phyloP scores from a whole-genome alignment of 2,113 vertebrate species.

The Ammodytes marinus region DNA sequence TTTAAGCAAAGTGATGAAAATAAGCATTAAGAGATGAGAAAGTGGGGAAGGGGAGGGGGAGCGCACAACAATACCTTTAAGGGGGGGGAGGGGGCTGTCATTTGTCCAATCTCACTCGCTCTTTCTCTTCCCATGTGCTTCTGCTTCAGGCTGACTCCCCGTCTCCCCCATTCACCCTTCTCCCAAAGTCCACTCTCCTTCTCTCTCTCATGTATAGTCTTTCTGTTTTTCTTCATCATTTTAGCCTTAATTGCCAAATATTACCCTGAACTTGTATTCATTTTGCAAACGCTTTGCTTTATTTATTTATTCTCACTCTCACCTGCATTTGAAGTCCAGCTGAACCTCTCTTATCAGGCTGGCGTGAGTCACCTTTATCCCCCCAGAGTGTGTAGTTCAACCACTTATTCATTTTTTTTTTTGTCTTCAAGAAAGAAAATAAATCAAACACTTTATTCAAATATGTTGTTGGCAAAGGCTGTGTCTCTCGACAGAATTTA shows the following conservation, averaged over 20 bases:
- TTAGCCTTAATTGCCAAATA: slow-evolving; percentile 60
- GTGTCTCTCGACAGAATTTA: slow-evolving; percentile 4
- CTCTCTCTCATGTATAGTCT: slow-evolving; percentile 29
- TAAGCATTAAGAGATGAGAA: slow-evolving; percentile 99
- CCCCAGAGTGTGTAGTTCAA: slow-evolving; percentile 24
- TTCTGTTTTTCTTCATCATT: slow-evolving; percentile 47
- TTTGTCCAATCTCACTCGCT: slow-evolving; percentile 72
- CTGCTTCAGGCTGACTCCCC: slow-evolving; percentile 33
- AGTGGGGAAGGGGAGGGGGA: slow-evolving; percentile 84
- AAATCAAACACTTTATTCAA: slow-evolving; percentile 22
- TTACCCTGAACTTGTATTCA: slow-evolving; percentile 54
- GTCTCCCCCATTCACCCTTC: slow-evolving; percentile 6
- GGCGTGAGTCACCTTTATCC: slow-evolving; percentile 26
- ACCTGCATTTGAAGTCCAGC: slow-evolving; percentile 30
- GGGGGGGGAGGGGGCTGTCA: slow-evolving; percentile 69
- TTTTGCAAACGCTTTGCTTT: slow-evolving; percentile 40
- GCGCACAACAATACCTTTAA: slow-evolving; percentile 61
- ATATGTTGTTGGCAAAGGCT: neutral
- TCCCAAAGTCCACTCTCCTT: slow-evolving; percentile 15
- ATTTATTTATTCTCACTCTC: slow-evolving; percentile 30
- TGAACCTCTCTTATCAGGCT: slow-evolving; percentile 22
- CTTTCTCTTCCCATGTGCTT: slow-evolving; percentile 36
- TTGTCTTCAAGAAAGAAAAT: slow-evolving; percentile 18
- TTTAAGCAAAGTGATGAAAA: slow-evolving; percentile 99
- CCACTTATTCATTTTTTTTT: slow-evolving; percentile 33